Conservation (phyloP, 1,140 invertebrate species). For the Heliothis virescens region DNA sequence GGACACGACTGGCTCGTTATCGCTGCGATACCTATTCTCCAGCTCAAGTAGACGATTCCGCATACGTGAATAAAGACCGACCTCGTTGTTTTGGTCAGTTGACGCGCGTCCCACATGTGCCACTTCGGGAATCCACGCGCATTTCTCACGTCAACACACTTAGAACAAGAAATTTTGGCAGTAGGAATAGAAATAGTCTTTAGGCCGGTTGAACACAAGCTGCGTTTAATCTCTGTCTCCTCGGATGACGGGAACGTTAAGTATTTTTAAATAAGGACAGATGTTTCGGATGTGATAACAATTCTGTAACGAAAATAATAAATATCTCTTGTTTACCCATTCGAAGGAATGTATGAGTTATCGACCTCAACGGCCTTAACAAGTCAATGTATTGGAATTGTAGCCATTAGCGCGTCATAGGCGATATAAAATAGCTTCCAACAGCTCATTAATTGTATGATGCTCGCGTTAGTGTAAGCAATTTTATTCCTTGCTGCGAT, state of each 20-base stretch:
- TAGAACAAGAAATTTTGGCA: conserved; percentile 34
- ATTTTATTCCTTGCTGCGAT: conserved; percentile 66
- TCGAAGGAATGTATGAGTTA: conserved; percentile 42
- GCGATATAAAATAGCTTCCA: conserved; percentile 56
- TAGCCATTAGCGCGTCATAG: conserved; percentile 55
- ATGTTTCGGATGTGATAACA: conserved; percentile 34
- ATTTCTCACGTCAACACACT: conserved; percentile 63
- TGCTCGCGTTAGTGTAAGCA: conserved; percentile 49
- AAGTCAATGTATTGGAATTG: conserved; percentile 54
- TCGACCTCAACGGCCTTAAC: conserved; percentile 48
- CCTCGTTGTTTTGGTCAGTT: conserved; percentile 78
- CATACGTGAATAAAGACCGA: conserved; percentile 70
- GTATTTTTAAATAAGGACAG: conserved; percentile 15
- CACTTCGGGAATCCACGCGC: conserved; percentile 56
- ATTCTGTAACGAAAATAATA: conserved; percentile 25
- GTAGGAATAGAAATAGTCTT: conserved; percentile 37
- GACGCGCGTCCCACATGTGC: conserved; percentile 74
- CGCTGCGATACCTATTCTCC: conserved; percentile 75
- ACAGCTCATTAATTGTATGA: conserved; percentile 54
- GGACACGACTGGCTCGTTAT: conserved; percentile 82
- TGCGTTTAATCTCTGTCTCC: conserved; percentile 20
- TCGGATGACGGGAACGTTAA: conserved; percentile 9
- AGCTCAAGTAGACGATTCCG: conserved; percentile 63
- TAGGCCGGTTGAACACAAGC: conserved; percentile 7
- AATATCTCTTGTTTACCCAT: conserved; percentile 9